Percentiles rank a stretch among this genome's conserved stretches.
Conservation (phyloP, 2,888 invertebrate genomes). For the Deilephila elpenor region DNA sequence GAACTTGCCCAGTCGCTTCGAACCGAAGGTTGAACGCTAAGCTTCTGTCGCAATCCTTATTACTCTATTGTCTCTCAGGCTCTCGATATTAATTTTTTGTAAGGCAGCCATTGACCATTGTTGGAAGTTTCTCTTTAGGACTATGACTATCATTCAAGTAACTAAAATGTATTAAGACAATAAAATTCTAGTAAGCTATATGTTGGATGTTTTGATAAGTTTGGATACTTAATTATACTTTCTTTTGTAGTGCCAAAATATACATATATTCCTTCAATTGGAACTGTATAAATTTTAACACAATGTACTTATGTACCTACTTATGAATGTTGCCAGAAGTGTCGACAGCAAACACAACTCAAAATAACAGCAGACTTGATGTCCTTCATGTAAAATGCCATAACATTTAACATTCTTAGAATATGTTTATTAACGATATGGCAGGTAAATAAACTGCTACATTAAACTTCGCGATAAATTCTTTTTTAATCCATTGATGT, state of each 20-base stretch:
- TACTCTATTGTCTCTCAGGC: constrained; percentile 43
- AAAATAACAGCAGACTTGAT: constrained; percentile 31
- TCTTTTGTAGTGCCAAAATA: too few relatives aligned
- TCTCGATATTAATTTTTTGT: background rate
- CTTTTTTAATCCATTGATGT: background rate
- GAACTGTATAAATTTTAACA: background rate
- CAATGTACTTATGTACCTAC: constrained; percentile 18
- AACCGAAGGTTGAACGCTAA: constrained; percentile 62
- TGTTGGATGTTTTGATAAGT: too few relatives aligned
- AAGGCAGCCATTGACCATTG: background rate
- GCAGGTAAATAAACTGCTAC: background rate
- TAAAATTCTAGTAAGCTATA: too few relatives aligned
- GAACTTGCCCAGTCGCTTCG: constrained; percentile 55
- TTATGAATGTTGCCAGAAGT: constrained; percentile 33
- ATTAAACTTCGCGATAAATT: background rate
- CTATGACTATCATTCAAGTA: background rate
- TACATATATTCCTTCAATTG: background rate
- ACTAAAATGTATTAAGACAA: background rate
- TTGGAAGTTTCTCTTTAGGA: background rate
- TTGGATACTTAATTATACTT: too few relatives aligned
- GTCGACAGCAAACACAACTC: constrained; percentile 26
- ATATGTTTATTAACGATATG: background rate
- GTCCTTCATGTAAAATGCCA: constrained; percentile 42
- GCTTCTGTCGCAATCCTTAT: constrained; percentile 36
- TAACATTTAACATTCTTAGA: constrained; percentile 27